These are phyloP conservation scores for Rapana venosa DNA, from an alignment of 2,888 invertebrate genomes.

Conservation along the genomic window DNA sequence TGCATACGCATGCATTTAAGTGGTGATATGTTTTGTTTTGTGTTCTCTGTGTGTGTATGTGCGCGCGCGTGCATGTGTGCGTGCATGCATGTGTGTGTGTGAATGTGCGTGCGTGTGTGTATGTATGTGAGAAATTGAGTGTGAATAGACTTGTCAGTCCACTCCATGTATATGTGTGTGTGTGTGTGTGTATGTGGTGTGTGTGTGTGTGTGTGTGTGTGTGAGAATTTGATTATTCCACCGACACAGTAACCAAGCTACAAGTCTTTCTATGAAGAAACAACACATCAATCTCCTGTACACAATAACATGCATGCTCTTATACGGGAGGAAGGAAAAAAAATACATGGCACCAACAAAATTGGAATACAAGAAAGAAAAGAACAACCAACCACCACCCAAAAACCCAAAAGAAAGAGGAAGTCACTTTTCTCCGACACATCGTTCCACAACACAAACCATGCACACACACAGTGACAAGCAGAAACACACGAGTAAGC, in stretches of 20 bases:
- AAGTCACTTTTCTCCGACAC: too few relatives aligned
- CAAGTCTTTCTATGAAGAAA: not conserved
- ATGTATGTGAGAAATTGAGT: not conserved
- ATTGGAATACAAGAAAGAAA: not conserved
- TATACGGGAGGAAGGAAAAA: not conserved
- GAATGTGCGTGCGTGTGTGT: not conserved
- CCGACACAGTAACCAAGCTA: not conserved
- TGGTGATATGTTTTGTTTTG: not conserved
- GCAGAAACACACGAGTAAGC: too few relatives aligned
- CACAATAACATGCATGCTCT: not conserved
- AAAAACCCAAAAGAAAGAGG: too few relatives aligned
- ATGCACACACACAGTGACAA: too few relatives aligned
- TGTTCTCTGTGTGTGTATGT: too few relatives aligned
- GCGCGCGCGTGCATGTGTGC: not conserved
- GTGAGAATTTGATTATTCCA: not conserved
- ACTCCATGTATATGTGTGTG: not conserved
- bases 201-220: slow-evolving; percentile 13
- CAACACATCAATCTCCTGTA: not conserved
- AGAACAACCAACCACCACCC: not conserved
- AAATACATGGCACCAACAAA: not conserved
- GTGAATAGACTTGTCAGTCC: not conserved
- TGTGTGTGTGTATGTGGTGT: not conserved
- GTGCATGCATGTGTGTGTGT: not conserved
- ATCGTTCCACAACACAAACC: too few relatives aligned
- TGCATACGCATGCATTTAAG: not conserved